Percentiles rank a stretch among this genome's conserved stretches.
Evolutionary conservation across 2,888 invertebrate species (phyloP).

Genomic region (Drosophila nr. medialis): DNA sequence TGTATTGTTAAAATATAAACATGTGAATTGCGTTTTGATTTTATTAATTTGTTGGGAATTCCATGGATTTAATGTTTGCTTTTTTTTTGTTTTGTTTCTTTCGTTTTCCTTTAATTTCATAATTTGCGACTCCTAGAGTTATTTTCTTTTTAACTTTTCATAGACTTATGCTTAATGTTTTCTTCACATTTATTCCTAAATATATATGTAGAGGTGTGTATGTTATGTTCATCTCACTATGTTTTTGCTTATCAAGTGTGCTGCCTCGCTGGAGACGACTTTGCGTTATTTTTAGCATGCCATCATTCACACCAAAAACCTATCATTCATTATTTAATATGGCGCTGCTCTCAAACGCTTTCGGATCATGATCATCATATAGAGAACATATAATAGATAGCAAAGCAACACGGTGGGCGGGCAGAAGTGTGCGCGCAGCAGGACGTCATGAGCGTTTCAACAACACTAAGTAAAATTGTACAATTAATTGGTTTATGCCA

Average conservation of each 20-base stretch:
- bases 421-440: conserved; percentile 69
- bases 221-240: conserved; percentile 45
- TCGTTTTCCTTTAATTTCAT: conserved; percentile 69
- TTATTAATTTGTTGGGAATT: conserved; percentile 61
- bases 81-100: conserved; percentile 52
- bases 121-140: conserved; percentile 70
- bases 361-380: conserved; percentile 41
- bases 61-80: conserved; percentile 61
- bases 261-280: conserved; percentile 43
- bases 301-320: conserved; percentile 69
- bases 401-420: conserved; percentile 70
- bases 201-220: conserved; percentile 72
- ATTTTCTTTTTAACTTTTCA: conserved; percentile 64
- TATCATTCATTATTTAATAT: conserved; percentile 39
- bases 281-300: conserved; percentile 30
- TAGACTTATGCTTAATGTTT: conserved; percentile 71
- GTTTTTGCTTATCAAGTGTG: conserved; percentile 44
- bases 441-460: conserved; percentile 76
- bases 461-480: conserved; percentile 81
- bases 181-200: conserved; percentile 78
- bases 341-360: conserved; percentile 52
- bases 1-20: conserved; percentile 62
- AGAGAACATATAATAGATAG: conserved; percentile 18
- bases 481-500: conserved; percentile 70
- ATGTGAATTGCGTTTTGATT: conserved; percentile 63